phyloP scores from a whole-genome alignment of 2,888 invertebrate genomes.

The Caenorhabditis panamensis region DNA sequence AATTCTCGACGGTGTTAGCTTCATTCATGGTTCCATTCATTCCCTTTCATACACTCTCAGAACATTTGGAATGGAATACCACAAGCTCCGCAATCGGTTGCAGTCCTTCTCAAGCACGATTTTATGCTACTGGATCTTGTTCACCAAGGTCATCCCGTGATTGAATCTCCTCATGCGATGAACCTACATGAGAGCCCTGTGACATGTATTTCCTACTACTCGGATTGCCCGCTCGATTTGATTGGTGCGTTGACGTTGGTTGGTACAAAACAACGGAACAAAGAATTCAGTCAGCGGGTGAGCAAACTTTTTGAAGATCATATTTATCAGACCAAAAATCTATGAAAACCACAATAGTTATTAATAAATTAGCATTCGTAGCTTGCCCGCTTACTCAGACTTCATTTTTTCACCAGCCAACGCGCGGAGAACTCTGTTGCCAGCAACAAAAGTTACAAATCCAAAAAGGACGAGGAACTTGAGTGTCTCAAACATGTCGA shows the following conservation, averaged over 20 bases:
- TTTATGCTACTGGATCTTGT: conserved; percentile 97
- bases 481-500: conserved; percentile 96
- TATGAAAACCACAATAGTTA: background rate
- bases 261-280: conserved; percentile 84
- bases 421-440: conserved; percentile 88
- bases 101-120: conserved; percentile 97
- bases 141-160: conserved; percentile 95
- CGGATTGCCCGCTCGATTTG: conserved; percentile 97
- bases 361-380: conserved; percentile 38
- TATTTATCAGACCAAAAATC: background rate
- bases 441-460: conserved; percentile 92
- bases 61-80: conserved; percentile 84
- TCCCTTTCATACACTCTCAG: too few species aligned
- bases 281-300: conserved; percentile 84
- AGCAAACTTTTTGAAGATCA: background rate
- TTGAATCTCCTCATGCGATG: conserved; percentile 99
- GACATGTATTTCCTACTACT: conserved; percentile 95
- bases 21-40: too few species aligned
- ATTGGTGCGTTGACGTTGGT: conserved; percentile 98
- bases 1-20: too few species aligned
- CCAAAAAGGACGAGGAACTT: conserved; percentile 91
- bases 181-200: conserved; percentile 99
- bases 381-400: conserved; percentile 22
- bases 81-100: conserved; percentile 97
- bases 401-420: conserved; percentile 59